Conservation (phyloP, 2,113 vertebrate genomes). For the Dendropsophus ebraccatus region DNA sequence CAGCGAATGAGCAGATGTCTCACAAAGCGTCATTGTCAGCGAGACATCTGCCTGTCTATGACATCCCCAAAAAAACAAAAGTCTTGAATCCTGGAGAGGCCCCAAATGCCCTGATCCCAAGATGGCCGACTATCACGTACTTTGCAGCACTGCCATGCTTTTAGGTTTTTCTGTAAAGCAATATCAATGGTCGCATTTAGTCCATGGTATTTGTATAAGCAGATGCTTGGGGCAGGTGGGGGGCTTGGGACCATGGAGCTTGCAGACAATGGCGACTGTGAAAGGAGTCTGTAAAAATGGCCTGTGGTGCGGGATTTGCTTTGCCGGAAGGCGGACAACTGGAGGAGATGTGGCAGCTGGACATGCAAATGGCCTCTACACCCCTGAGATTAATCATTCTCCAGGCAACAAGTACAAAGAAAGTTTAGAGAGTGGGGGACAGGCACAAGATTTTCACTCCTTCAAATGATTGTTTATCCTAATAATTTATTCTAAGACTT, state of each 20-base stretch:
- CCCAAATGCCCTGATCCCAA: not conserved
- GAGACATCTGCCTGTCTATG: not conserved
- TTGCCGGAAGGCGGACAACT: not conserved
- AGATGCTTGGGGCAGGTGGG: constrained; percentile 7
- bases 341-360: constrained; percentile 3
- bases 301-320: not conserved
- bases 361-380: not conserved
- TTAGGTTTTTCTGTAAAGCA: not conserved
- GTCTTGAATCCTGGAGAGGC: too few relatives aligned
- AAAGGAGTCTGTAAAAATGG: not conserved
- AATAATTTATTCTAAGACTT: not conserved
- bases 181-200: not conserved
- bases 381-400: not conserved
- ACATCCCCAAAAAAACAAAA: not conserved
- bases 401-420: not conserved
- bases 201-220: not conserved
- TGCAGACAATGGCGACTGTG: not conserved
- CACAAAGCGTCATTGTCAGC: not conserved
- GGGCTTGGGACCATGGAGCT: not conserved
- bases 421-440: not conserved
- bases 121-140: not conserved
- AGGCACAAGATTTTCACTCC: not conserved
- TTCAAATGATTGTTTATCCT: not conserved
- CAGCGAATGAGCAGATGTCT: not conserved
- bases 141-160: not conserved